A percentile compares a stretch with the other conserved stretches of the same genome.
phyloP scores from a whole-genome alignment of 30 jellyfish, hydroid and myxozoan species.

The Hydra vulgaris region DNA sequence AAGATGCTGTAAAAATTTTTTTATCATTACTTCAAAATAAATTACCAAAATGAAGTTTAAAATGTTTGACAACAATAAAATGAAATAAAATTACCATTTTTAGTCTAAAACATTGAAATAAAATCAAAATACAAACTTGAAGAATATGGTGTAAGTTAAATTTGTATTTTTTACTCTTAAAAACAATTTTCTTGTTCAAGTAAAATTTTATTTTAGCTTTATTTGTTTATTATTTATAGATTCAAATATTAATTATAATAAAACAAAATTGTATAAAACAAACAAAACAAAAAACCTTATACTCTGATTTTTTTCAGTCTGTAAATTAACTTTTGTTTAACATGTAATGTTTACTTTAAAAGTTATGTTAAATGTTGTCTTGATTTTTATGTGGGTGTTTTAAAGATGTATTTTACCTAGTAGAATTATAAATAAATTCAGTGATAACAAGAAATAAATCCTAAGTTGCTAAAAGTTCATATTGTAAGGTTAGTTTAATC shows the following conservation, averaged over 20 bases:
- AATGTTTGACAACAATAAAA: too few species aligned
- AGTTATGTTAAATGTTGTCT: too few species aligned
- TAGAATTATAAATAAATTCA: too few species aligned
- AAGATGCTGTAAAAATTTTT: too few species aligned
- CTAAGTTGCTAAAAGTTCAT: background rate
- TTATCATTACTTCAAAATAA: too few species aligned
- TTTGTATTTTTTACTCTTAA: background rate
- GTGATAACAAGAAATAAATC: background rate
- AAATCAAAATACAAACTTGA: background rate
- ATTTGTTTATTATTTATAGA: too few species aligned
- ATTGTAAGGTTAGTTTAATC: background rate
- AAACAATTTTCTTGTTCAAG: background rate
- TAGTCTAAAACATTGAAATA: background rate
- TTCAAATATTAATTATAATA: background rate
- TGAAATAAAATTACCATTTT: background rate
- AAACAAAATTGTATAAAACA: too few species aligned
- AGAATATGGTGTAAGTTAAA: background rate
- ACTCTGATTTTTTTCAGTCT: background rate
- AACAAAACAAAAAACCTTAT: background rate
- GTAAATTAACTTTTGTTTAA: background rate
- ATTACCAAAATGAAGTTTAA: background rate
- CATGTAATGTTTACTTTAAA: background rate
- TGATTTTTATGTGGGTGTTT: too few species aligned
- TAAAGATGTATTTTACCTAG: too few species aligned
- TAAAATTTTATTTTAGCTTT: background rate